Evolutionary conservation across 2,113 vertebrate genomes (phyloP).

Genomic region (Lates calcarifer): DNA sequence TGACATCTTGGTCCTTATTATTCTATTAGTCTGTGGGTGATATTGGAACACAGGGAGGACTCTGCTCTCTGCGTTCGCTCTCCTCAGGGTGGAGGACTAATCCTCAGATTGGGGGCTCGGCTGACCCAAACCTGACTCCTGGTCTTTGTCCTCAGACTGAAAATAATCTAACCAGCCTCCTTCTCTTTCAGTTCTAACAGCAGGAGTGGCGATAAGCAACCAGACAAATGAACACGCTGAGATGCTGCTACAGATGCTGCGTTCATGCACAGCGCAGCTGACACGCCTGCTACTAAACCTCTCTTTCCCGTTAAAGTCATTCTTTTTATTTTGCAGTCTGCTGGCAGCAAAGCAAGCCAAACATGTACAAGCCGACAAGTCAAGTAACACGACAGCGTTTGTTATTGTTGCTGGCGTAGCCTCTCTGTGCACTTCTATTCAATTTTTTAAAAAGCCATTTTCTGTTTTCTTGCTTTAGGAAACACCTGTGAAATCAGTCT

Average conservation of each 20-base stretch:
- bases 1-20: background rate
- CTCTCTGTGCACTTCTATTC: background rate
- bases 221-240: background rate
- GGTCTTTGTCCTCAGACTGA: constrained; percentile 4
- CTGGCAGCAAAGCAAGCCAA: constrained; percentile 5
- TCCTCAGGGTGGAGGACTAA: no score
- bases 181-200: background rate
- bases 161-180: background rate
- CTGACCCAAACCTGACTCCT: background rate
- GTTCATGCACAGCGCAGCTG: background rate
- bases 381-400: constrained; percentile 6
- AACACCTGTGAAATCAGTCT: constrained; percentile 61
- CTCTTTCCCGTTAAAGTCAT: background rate
- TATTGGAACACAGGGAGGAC: no score
- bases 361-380: background rate
- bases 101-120: background rate
- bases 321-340: constrained; percentile 12
- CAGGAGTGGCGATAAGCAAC: background rate
- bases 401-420: constrained; percentile 6
- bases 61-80: background rate
- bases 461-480: constrained; percentile 35
- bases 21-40: background rate
- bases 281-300: background rate
- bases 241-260: background rate
- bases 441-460: constrained; percentile 50